Evolutionary conservation across 1,140 invertebrate species (phyloP), one percentile per base, ranked within the genome.

Genomic region (Anastrepha ludens): DNA sequence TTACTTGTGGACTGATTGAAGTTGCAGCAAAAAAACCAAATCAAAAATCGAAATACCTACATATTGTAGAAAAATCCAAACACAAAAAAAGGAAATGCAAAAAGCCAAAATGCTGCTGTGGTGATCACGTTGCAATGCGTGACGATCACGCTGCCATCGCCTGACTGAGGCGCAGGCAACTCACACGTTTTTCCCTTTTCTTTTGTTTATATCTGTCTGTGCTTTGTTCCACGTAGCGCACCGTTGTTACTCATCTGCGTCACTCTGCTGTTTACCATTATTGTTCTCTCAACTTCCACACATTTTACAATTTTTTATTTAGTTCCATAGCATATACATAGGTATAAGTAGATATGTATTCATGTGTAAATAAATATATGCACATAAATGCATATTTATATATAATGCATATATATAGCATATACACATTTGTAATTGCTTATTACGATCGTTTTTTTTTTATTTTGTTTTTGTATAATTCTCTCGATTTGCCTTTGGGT

Each of bases 121-220:
- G 29, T 67, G 74, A 81, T 81, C 74, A 81, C 74, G 74, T 81
- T 81, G 74, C 74, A 81, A 55, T 81, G 74, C 74, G 47, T 81
- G 74, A 81, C 74, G 74, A 81, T 81, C 74, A 81, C 74, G 74
- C 74, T 20, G 47, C 44, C 39, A 58, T 81, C 74, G 74, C 39
- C 74, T 81, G 74, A 81, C 74, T 39, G 47, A 81, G 41, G 74
- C 74, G 50, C 74, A 81, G 20, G 47, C 20, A 81, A 81, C 74
- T 81, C 74, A 55, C 47, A 41, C 15, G 20, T 55, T 81, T 67
- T 67, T 67, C 29, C 11, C 15, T 13, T 20, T 55, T 74, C 17
- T 62, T 62, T 62, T 62, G 60, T 62, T 17, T 17, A 62, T 62
- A 17, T 62, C 9, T 55, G 11, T 55, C 50, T 55, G 6, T 6